Evolutionary conservation across 2,888 invertebrate species (phyloP), one percentile per base, ranked within the genome.

Genomic region (Epistrophe eligans): DNA sequence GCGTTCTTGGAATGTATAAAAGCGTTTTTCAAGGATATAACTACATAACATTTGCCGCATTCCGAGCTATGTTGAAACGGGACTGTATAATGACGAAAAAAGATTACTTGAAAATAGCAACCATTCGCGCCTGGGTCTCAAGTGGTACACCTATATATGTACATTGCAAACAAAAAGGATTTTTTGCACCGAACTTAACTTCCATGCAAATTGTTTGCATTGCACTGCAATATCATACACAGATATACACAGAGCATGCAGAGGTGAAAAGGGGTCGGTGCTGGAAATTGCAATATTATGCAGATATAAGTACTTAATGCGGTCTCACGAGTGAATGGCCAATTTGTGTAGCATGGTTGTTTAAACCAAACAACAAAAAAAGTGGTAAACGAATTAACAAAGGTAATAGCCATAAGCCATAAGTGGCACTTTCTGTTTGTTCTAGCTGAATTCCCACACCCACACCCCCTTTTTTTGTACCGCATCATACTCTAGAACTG

Each of bases 1-100:
- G 40, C 74, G 60, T 62, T 76, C 71, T 66, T 24, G 72, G 60
- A 87, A 87, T 87, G 66, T 72, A 72, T 76, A 83, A 83, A 58
- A 28, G 55, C 15, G 13, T 79, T 70, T 70, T 43, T 71, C 74
- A 62, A 72, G 71, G 79, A 40, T 76, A 43, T 70, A 35, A 8
- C 35, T 35, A 35, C 66, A 24, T 50, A 40, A 58, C 5, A 24
- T 32, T 38, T n/a, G 4, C 35, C 50, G 11, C 40, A 57, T 17
- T 11, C 35, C 43, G 1, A 45, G 66, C 43, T 17, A 10, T 57
- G 0, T 5, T n/a, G 4, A 55, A 55, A 32, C n/a, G 15, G 28
- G 8, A 13, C 15, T 55, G 15, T 32, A n/a, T n/a, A 57, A n/a
- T 11, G 0, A 11, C 19, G 38, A 60, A 38, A 40, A 24, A 60